Conservation (phyloP, 2,888 invertebrate species). For the Ptychoptera albimana region DNA sequence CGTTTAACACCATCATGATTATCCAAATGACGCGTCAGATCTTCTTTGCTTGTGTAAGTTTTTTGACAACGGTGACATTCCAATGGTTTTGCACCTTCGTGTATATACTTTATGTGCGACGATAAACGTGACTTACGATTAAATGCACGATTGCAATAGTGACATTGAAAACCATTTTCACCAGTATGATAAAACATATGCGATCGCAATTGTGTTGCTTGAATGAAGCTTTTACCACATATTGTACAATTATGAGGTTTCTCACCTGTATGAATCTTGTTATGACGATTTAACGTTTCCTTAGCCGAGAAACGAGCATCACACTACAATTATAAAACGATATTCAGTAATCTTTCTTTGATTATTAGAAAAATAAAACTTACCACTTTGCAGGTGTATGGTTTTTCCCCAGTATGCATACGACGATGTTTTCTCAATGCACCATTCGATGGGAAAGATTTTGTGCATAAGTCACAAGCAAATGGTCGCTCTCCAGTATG, state of each 20-base stretch:
- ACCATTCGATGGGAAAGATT: constrained; percentile 54
- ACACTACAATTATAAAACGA: constrained; percentile 38
- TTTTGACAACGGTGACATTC: constrained; percentile 40
- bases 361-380: constrained; percentile 9
- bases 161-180: constrained; percentile 48
- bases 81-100: constrained; percentile 44
- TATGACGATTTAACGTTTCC: constrained; percentile 65
- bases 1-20: constrained; percentile 35
- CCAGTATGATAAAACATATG: constrained; percentile 64
- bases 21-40: constrained; percentile 39
- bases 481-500: constrained; percentile 52
- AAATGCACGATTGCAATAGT: constrained; percentile 1
- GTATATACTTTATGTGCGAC: constrained; percentile 43
- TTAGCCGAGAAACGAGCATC: constrained; percentile 62
- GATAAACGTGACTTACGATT: constrained; percentile 18
- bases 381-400: constrained; percentile 48
- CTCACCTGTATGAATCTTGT: constrained; percentile 43
- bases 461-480: constrained; percentile 56
- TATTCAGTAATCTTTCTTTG: constrained; percentile 1
- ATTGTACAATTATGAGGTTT: constrained; percentile 26
- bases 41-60: constrained; percentile 44
- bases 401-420: constrained; percentile 45
- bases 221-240: constrained; percentile 71
- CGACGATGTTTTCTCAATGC: constrained; percentile 60
- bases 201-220: constrained; percentile 59